Evolutionary conservation across 2,888 invertebrate genomes (phyloP).

Genomic region (Cantharis flavilabris): DNA sequence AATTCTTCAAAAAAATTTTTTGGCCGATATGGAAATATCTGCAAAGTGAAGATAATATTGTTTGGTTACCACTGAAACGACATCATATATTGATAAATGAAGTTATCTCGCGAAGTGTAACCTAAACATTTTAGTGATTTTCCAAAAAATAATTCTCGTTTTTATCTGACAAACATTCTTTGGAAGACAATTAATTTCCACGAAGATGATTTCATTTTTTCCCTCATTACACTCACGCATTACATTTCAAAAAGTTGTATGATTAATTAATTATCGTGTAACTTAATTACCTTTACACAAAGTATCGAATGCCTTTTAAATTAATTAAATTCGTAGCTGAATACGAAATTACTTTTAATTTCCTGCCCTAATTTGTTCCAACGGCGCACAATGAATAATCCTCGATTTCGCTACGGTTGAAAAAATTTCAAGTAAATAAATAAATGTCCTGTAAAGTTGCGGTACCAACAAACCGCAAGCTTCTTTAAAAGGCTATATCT

Average conservation of each 20-base stretch:
- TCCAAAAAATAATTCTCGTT: not conserved
- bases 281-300: slow-evolving; percentile 32
- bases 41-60: too few species aligned
- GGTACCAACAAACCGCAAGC: slow-evolving; percentile 18
- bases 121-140: not conserved
- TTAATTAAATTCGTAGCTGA: slow-evolving; percentile 31
- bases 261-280: slow-evolving; percentile 29
- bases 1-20: too few species aligned
- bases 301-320: slow-evolving; percentile 27
- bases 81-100: not conserved
- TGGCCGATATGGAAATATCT: too few species aligned
- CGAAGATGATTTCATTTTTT: not conserved
- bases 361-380: slow-evolving; percentile 10
- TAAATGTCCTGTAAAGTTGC: not conserved
- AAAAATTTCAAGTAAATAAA: not conserved
- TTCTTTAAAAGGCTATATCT: slow-evolving; percentile 37
- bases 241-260: not conserved
- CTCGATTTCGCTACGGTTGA: not conserved
- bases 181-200: not conserved
- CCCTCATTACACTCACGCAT: not conserved
- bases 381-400: not conserved
- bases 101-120: not conserved
- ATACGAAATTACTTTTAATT: slow-evolving; percentile 31
- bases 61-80: not conserved
- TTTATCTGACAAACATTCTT: not conserved